Base-by-base conservation (phyloP, 2,888 invertebrate genomes). In the Belgica antarctica region DNA sequence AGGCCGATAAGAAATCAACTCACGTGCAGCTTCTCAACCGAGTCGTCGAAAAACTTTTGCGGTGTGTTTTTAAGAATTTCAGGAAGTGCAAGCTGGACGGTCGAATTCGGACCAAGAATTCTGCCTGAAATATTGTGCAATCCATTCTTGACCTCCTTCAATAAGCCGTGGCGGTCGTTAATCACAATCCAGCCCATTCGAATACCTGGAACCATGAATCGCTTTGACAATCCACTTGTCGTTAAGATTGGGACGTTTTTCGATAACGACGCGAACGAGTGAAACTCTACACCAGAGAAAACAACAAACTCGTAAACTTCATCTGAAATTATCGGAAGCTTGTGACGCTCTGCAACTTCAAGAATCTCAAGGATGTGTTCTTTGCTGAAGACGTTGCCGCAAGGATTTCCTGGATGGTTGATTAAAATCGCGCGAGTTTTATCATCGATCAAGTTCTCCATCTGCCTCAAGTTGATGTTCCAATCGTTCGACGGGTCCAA, bases 361-460 rank as follows among this genome's bases (percentile, higher is more conserved):
- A 98, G 82, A 72, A 99, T 88, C 73, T 89, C 88, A 73, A 82
- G 79, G 69, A 98, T 83, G 79, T 99, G 98, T 70, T 87, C 81
- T 73, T 86, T 86, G 71, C 85, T 85, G 79, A 89, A 99, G n/a
- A 97, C 97, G 1, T 96, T 96, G 34, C 98, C 98, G 77, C 97
- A 97, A 0, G 99, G 99, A 81, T 99, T 99, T 72, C 96, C 96
- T 0, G 98, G 99, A 82, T 97, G 99, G 79, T 95, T 97, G 71
- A 99, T 84, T 62, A 99, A 83, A 74, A 99, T 88, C 1, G 94
- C 94, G 0, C 89, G 90, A 0, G 98, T 99, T 70, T 90, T 86
- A 27, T 87, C 85, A 80, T 99, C 96, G 75, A 99, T 94, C 78
- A 92, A 86, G 62, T 84, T 85, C 79, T 95, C 94, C 79, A 99